Evolutionary conservation across 1,140 invertebrate genomes (phyloP), one percentile per base, ranked within the genome.

Genomic region (Acyrthosiphon pisum): DNA sequence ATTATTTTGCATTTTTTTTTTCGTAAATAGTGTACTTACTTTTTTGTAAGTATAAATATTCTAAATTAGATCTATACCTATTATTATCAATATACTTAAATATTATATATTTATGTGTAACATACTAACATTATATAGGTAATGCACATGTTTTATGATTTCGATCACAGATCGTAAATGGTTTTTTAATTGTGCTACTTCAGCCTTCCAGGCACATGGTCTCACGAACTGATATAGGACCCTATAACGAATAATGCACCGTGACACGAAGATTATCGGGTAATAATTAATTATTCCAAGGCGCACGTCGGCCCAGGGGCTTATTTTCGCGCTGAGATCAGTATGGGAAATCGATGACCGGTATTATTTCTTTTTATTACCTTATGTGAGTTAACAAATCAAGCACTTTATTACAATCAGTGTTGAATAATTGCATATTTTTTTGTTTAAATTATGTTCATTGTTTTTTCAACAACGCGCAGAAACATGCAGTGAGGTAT

Each of bases 301-400:
- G 48, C 46, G 46, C 87, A 50, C n/a, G 88, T 18, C 53, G 35
- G 88, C 50, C 53, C 88, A 37, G 44, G 53, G 88, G 41, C 88
- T 60, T 60, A 41, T 90, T 90, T 90, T 90, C 37, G 88, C 88
- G 37, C 35, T 23, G 88, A 11, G 88, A 90, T 90, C 88, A 41
- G 50, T 41, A 90, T 60, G 88, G 88, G 88, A 90, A 90, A 90
- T 90, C 88, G 88, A 23, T 30, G 88, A 41, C 44, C 60, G 60
- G 14, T 6, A 30, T 88, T 50, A 50, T 35, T 88, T 20, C 9
- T 86, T 86, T 86, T 86, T 46, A n/a, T 44, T 46, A 44, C 23
- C 41, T n/a, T n/a, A 26, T 14, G 14, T 44, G 30, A 46, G 44
- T 46, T 86, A 86, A 44, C 26, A 86, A 86, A 86, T 48, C 44